These are phyloP conservation scores for Caenorhabditis elegans DNA, from an alignment of 1,140 invertebrate genomes.

Conservation along the genomic window DNA sequence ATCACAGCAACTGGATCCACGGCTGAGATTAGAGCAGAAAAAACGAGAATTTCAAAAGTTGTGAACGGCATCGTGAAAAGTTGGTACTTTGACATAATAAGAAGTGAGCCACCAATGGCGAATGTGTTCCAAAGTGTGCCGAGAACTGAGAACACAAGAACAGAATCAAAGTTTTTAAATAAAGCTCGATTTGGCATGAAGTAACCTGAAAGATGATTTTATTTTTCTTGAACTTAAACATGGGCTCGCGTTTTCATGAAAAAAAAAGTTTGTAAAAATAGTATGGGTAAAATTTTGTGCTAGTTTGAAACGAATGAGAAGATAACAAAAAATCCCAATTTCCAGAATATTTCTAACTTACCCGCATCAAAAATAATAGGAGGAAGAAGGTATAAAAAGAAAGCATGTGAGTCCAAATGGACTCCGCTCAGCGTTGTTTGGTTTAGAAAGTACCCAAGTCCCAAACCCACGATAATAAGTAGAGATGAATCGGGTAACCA, in stretches of 20 bases:
- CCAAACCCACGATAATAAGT: slow-evolving; percentile 61
- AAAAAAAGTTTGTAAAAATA: too few relatives aligned
- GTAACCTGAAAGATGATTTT: slow-evolving; percentile 73
- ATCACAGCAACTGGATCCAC: slow-evolving; percentile 83
- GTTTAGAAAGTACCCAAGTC: slow-evolving; percentile 48
- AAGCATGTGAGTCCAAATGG: slow-evolving; percentile 53
- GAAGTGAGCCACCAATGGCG: slow-evolving; percentile 56
- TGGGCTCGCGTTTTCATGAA: too few relatives aligned
- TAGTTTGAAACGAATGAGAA: too few relatives aligned
- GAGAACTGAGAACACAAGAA: slow-evolving; percentile 89
- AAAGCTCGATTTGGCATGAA: slow-evolving; percentile 95
- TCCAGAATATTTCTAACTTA: too few relatives aligned
- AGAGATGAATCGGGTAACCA: slow-evolving; percentile 59
- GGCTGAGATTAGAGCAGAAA: slow-evolving; percentile 90
- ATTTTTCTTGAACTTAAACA: too few relatives aligned
- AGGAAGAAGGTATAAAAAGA: slow-evolving; percentile 67
- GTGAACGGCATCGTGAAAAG: slow-evolving; percentile 57
- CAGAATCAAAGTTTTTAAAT: slow-evolving; percentile 93
- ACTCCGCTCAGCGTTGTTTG: slow-evolving; percentile 37
- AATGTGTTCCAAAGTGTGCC: slow-evolving; percentile 69
- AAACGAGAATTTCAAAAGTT: slow-evolving; percentile 82
- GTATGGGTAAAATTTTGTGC: too few relatives aligned
- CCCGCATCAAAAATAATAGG: slow-evolving; percentile 68
- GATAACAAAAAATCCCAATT: too few relatives aligned
- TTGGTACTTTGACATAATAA: slow-evolving; percentile 45